Evolutionary conservation across 2,797 vertebrate species (phyloP), one percentile per base, ranked within the genome.

Genomic region (Alcedo atthis): DNA sequence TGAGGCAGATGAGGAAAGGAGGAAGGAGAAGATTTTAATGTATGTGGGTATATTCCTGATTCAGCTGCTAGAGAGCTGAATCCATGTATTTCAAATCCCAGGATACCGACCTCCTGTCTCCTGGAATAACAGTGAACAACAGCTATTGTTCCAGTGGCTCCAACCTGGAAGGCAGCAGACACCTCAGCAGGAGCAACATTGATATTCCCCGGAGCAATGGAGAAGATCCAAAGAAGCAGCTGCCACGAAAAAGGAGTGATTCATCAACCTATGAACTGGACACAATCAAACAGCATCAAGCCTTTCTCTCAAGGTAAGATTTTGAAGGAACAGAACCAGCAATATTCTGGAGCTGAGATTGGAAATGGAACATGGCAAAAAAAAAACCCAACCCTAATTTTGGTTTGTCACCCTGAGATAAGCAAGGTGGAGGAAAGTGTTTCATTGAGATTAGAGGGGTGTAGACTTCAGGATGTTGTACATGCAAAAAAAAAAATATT

Each of bases 241-340:
- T 98, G 54, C 99, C 98, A 18, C 98, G 99, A 45, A 99, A 99
- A 86, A 98, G 99, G 94, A 99, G 99, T 16, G 99, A 99, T 97
- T 99, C 99, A 0, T 99, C 99, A 87, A 99, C 99, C 40, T 99
- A 99, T 3, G 99, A 99, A 95, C 95, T 99, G 94, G 99, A 99
- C 97, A 99, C 98, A 22, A 98, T 99, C 96, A 99, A 98, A 93
- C 99, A 99, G 79, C 99, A 99, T 97, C 99, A 99, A 85, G 99
- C 99, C 92, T 99, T 99, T 94, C 98, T 99, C 92, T 98, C 99
- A 95, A 99, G 99, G 99, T 99, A 96, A 66, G 79, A 40, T 35
- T 59, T 33, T n/a, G 46, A 74, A 79, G 55, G 73, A 84, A 11
- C 21, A 46, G 58, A 94, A 58, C 40, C 53, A 54, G 80, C 22